Base-by-base conservation (phyloP, 2,888 invertebrate species). In the Gymnoscelis rufifasciata region DNA sequence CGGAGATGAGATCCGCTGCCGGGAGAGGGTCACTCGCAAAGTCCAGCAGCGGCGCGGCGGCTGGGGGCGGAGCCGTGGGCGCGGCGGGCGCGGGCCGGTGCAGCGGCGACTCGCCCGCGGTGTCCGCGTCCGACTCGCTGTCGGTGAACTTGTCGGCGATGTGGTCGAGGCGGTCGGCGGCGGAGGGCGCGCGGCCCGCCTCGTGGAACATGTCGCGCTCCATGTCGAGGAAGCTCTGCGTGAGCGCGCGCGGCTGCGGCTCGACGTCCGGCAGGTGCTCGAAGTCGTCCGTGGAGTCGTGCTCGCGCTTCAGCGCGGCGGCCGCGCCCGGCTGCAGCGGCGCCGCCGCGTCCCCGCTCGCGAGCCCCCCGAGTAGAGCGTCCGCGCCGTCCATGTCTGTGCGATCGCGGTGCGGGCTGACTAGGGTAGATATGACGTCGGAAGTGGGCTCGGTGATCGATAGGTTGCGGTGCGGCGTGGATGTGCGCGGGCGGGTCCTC, bases 211-310 rank as follows among this genome's bases (percentile, higher is more conserved):
- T 82, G 56, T 84, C 89, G 42, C 88, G 83, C 66, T 89, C 89
- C 75, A 79, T 86, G 50, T 89, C 88, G 26, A 89, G 75, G 66
- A 88, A 88, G 64, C 65, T 80, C 66, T 87, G 86, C 30, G 83
- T 72, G 53, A 76, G 78, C 45, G 67, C 61, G 31, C 78, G 74
- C 38, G 64, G 68, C 48, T 77, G 78, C 46, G 78, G 73, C 51
- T 77, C 81, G 28, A 69, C 49, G 43, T 83, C 83, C 43, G 78
- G 81, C 51, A 93, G 83, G 74, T 93, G 93, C 75, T 93, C 93
- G 73, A 93, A 93, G 80, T 93, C 93, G 66, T 93, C 93, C 52
- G 91, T 86, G 23, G 93, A 93, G 71, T 93, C 93, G 67, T 91
- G 90, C 57, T 93, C 93, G 52, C 93, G 89, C 64, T 87, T 88